Evolutionary conservation across 2,797 vertebrate species (phyloP).

Genomic region (Bradypodion pumilum): DNA sequence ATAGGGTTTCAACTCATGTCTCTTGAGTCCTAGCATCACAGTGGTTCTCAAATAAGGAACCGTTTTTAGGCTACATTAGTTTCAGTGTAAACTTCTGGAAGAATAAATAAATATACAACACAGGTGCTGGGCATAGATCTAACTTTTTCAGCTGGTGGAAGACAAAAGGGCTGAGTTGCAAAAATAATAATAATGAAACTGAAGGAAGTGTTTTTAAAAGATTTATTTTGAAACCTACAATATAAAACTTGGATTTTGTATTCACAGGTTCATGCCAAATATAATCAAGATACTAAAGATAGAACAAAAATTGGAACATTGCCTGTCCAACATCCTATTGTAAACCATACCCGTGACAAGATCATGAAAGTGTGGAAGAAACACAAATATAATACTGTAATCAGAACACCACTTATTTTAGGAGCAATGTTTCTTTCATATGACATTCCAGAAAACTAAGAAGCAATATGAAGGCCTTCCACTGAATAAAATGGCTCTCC

Average conservation of each 20-base stretch:
- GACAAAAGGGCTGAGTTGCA: not conserved
- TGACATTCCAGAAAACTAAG: slow-evolving; percentile 19
- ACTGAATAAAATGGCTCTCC: not conserved
- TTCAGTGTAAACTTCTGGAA: no score
- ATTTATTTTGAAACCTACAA: not conserved
- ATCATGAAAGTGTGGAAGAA: slow-evolving; percentile 14
- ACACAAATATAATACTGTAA: slow-evolving; percentile 8
- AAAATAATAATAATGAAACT: not conserved
- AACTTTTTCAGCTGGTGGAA: not conserved
- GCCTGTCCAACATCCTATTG: slow-evolving; percentile 14
- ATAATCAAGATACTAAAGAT: slow-evolving; percentile 22
- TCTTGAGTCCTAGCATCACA: no score
- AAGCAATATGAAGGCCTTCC: not conserved
- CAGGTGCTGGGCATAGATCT: not conserved
- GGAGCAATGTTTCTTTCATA: slow-evolving; percentile 17
- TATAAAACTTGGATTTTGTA: not conserved
- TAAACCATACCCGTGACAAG: slow-evolving; percentile 24
- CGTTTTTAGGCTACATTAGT: no score
- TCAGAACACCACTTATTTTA: slow-evolving; percentile 36
- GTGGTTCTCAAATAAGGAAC: no score
- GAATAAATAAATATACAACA: not conserved
- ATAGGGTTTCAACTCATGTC: not conserved
- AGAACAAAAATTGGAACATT: slow-evolving; percentile 9
- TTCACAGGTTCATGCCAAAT: slow-evolving; percentile 16
- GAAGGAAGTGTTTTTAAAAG: not conserved